These are phyloP conservation scores for Vannuccia rotundouncinata DNA, from an alignment of 2,888 invertebrate genomes.

Conservation along the genomic window DNA sequence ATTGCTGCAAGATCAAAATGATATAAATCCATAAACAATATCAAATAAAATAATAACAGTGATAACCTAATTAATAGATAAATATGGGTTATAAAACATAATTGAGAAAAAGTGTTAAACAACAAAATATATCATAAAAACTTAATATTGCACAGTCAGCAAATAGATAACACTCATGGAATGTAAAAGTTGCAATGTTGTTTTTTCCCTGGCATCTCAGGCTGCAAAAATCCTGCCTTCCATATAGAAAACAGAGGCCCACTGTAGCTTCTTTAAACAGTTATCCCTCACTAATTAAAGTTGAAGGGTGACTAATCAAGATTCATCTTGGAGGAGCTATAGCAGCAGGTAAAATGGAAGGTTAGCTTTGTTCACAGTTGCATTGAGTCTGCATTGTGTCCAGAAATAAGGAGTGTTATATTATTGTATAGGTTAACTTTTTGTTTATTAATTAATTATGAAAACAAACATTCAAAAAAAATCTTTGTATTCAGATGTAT, in stretches of 20 bases:
- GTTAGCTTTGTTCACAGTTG: neutral
- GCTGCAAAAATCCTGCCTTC: neutral
- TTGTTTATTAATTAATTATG: neutral
- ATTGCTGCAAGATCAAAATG: neutral
- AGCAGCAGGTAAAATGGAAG: neutral
- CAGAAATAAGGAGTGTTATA: too few relatives aligned
- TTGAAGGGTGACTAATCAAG: neutral
- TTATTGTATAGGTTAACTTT: too few relatives aligned
- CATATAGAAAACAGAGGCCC: neutral
- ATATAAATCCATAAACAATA: neutral
- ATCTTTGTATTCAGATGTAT: neutral
- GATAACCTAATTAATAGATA: neutral
- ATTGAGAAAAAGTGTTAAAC: neutral
- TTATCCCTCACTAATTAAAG: neutral
- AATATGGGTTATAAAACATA: neutral
- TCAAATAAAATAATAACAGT: neutral
- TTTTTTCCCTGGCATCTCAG: neutral
- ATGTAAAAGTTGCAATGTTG: neutral
- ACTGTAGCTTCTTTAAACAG: neutral
- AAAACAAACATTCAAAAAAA: neutral
- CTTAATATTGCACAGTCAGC: neutral
- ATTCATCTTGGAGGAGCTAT: neutral
- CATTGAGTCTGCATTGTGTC: neutral
- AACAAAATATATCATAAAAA: neutral
- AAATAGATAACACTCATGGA: neutral